Conservation (phyloP, 2,888 invertebrate genomes). For the Ormyrus nitidulus region DNA sequence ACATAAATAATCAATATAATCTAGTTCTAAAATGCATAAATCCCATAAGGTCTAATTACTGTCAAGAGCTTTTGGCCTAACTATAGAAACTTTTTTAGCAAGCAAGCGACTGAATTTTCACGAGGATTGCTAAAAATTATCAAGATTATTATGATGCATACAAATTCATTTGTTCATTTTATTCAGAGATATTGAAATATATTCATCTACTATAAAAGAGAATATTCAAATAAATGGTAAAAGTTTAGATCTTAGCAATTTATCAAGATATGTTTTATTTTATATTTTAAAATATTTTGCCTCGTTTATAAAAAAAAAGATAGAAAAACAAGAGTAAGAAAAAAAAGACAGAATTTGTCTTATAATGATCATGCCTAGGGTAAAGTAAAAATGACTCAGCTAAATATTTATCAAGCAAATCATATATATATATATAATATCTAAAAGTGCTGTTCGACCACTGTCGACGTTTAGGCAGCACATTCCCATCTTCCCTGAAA, state of each 20-base stretch:
- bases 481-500: conserved; percentile 59
- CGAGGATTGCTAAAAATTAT: no score
- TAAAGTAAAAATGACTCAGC: conserved; percentile 33
- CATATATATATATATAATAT: conserved; percentile 14
- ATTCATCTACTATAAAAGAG: no score
- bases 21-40: conserved; percentile 5
- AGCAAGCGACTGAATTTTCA: conserved; percentile 8
- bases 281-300: no score
- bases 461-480: conserved; percentile 58
- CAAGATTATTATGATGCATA: no score
- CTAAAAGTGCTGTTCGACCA: conserved; percentile 60
- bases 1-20: background rate
- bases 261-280: no score
- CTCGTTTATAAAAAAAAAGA: no score
- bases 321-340: background rate
- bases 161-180: no score
- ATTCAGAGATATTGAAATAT: no score
- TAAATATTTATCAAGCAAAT: conserved; percentile 46
- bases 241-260: no score
- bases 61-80: background rate
- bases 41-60: background rate
- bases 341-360: background rate
- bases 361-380: conserved; percentile 46
- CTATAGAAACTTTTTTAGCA: background rate
- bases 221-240: no score